Conservation (phyloP, 1,140 invertebrate genomes). For the Drosophila pseudoananassae region DNA sequence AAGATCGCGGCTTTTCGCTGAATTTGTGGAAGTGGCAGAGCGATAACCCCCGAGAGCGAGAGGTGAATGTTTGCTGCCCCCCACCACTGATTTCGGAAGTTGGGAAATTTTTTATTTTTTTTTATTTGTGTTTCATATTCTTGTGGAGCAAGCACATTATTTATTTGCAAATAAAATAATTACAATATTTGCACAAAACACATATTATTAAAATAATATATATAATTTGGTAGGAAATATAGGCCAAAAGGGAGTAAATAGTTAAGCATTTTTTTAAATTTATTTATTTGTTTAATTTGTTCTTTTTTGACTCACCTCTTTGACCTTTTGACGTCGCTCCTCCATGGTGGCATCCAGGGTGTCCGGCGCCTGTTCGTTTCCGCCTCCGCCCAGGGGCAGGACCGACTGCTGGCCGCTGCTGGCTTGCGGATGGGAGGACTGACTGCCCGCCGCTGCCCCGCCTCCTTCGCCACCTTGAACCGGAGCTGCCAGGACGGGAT, state of each 20-base stretch:
- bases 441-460: not conserved
- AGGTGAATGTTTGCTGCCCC: not conserved
- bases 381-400: slow-evolving; percentile 51
- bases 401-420: slow-evolving; percentile 32
- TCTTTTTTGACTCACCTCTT: slow-evolving; percentile 66
- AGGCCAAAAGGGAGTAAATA: too few relatives aligned
- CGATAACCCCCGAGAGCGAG: slow-evolving; percentile 22
- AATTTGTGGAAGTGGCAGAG: slow-evolving; percentile 2
- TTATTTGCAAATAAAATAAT: too few relatives aligned
- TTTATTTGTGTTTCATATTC: too few relatives aligned
- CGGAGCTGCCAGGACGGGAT: slow-evolving; percentile 46
- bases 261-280: not conserved
- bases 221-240: too few relatives aligned
- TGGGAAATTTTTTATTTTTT: too few relatives aligned
- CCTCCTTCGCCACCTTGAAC: slow-evolving; percentile 16
- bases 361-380: slow-evolving; percentile 40
- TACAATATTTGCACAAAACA: too few relatives aligned
- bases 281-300: too few relatives aligned
- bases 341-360: slow-evolving; percentile 45
- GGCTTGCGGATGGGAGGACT: slow-evolving; percentile 24
- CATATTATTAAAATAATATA: too few relatives aligned
- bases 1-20: slow-evolving; percentile 5
- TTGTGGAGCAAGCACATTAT: too few relatives aligned
- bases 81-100: not conserved
- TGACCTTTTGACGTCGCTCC: slow-evolving; percentile 65